phyloP scores from a whole-genome alignment of 2,797 vertebrate species.

The Fistularia commersonii region DNA sequence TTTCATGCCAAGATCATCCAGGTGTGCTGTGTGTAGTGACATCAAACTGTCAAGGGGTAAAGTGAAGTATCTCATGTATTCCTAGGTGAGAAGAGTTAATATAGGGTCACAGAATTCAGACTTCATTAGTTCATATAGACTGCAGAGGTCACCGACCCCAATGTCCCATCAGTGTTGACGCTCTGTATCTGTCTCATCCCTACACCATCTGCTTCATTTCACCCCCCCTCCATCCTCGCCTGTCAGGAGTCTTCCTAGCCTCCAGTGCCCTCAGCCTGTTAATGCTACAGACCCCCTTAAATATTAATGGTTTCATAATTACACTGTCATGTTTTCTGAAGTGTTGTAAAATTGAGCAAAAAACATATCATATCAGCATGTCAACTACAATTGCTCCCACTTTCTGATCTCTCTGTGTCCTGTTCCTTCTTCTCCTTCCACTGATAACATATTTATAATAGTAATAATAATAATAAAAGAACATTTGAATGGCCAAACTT shows the following conservation, averaged over 20 bases:
- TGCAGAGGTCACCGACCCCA: constrained; percentile 40
- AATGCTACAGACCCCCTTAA: constrained; percentile 44
- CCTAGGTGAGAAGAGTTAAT: constrained; percentile 27
- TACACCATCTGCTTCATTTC: constrained; percentile 11
- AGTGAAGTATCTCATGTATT: constrained; percentile 16
- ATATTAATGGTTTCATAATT: constrained; percentile 66
- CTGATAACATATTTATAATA: constrained; percentile 29
- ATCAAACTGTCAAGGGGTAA: too few relatives aligned
- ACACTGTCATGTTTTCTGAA: constrained; percentile 53
- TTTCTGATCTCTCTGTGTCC: constrained; percentile 61
- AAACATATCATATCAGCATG: constrained; percentile 67
- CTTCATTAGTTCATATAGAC: constrained; percentile 52
- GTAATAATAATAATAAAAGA: constrained; percentile 55
- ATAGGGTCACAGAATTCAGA: constrained; percentile 46
- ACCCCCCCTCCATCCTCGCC: constrained; percentile 26
- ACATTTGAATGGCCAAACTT: constrained; percentile 25
- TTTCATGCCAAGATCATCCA: too few relatives aligned
- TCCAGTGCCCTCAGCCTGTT: constrained; percentile 9
- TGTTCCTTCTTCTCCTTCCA: constrained; percentile 41
- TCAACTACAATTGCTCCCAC: constrained; percentile 58
- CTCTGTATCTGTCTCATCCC: constrained; percentile 36
- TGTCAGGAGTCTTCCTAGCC: constrained; percentile 4
- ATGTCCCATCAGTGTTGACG: constrained; percentile 46
- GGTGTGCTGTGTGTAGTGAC: too few relatives aligned
- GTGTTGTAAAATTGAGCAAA: constrained; percentile 50